A percentile compares a stretch with the other conserved stretches of the same genome.
Evolutionary conservation across 2,113 vertebrate species (phyloP).

Genomic region (Thamnaconus septentrionalis): DNA sequence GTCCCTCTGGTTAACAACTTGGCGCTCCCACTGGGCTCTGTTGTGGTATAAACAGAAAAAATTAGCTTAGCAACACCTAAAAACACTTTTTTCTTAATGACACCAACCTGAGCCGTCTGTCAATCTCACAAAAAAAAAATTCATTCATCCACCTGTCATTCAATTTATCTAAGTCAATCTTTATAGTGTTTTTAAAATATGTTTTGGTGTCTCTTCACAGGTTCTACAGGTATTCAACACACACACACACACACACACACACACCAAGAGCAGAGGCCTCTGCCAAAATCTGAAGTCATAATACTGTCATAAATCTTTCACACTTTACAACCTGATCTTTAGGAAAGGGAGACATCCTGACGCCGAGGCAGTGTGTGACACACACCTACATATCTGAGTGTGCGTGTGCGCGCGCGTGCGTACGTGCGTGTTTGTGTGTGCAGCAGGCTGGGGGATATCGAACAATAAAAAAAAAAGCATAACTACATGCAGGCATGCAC

Average conservation of each 20-base stretch:
- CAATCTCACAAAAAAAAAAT: too few relatives aligned
- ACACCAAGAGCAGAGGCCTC: constrained; percentile 26
- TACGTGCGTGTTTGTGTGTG: background rate
- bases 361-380: constrained; percentile 61
- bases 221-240: background rate
- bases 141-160: too few relatives aligned
- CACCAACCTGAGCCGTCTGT: too few relatives aligned
- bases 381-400: constrained; percentile 41
- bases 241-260: background rate
- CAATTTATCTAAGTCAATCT: too few relatives aligned
- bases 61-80: too few relatives aligned
- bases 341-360: constrained; percentile 71
- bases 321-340: constrained; percentile 64
- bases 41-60: too few relatives aligned
- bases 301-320: constrained; percentile 65
- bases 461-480: constrained; percentile 12
- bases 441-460: constrained; percentile 10
- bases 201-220: too few relatives aligned
- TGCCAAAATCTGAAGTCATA: constrained; percentile 65
- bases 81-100: too few relatives aligned
- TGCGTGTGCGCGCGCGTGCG: background rate
- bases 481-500: constrained; percentile 18
- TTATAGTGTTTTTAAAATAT: too few relatives aligned
- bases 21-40: too few relatives aligned
- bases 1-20: too few relatives aligned